These are phyloP conservation scores for Blastobasis lacticolella DNA, from an alignment of 2,888 invertebrate species.

Conservation along the genomic window DNA sequence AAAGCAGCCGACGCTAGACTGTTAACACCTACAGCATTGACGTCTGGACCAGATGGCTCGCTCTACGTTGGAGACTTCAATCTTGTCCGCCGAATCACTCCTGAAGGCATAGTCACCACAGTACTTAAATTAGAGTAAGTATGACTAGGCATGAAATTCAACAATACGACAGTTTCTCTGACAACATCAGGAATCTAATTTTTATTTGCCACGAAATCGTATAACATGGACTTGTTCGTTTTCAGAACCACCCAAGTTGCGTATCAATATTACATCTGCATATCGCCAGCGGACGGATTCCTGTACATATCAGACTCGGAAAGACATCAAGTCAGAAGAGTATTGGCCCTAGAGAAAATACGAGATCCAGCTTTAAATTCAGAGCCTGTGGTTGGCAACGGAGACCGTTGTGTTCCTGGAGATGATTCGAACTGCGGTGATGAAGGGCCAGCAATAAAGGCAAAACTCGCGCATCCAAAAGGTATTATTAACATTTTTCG, in stretches of 20 bases:
- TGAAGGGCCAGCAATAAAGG: constrained; percentile 91
- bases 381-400: constrained; percentile 90
- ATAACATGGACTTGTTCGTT: constrained; percentile 16
- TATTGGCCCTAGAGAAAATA: constrained; percentile 85
- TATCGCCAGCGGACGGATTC: constrained; percentile 96
- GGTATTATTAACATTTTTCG: constrained; percentile 60
- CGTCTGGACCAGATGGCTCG: constrained; percentile 96
- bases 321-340: constrained; percentile 89
- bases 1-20: constrained; percentile 90
- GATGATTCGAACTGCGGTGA: constrained; percentile 97
- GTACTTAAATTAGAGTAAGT: constrained; percentile 88
- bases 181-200: not conserved
- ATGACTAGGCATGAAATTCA: not conserved
- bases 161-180: not conserved
- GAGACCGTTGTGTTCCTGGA: constrained; percentile 95
- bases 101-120: constrained; percentile 92
- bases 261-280: constrained; percentile 96
- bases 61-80: constrained; percentile 98
- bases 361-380: constrained; percentile 88
- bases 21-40: constrained; percentile 93
- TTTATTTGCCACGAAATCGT: not conserved
- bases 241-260: constrained; percentile 94
- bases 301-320: constrained; percentile 97
- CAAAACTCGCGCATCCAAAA: constrained; percentile 96
- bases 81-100: constrained; percentile 90